Conservation (phyloP, 2,888 invertebrate genomes). For the Dryobota labecula region DNA sequence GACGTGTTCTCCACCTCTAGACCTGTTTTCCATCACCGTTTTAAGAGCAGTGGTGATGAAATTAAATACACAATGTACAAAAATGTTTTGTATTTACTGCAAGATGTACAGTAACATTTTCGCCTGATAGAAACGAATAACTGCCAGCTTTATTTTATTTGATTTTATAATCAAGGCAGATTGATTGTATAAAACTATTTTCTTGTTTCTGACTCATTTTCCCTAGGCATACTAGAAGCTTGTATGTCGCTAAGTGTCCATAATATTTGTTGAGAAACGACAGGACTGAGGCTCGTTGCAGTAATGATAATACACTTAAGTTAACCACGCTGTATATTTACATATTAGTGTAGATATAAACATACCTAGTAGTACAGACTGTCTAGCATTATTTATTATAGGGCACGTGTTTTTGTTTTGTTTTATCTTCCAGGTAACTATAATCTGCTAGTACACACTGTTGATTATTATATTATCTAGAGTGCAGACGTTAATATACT, state of each 20-base stretch:
- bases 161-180: neutral
- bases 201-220: slow-evolving; percentile 26
- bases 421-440: slow-evolving; percentile 33
- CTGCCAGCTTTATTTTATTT: slow-evolving; percentile 1
- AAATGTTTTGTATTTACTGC: too few species aligned
- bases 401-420: slow-evolving; percentile 37
- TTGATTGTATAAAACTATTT: neutral
- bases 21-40: too few species aligned
- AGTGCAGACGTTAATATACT: slow-evolving; percentile 13
- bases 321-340: slow-evolving; percentile 19
- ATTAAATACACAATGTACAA: too few species aligned
- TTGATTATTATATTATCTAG: slow-evolving; percentile 35
- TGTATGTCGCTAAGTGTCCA: slow-evolving; percentile 10
- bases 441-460: slow-evolving; percentile 27
- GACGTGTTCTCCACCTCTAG: too few species aligned
- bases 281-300: neutral
- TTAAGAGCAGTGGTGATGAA: too few species aligned
- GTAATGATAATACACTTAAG: slow-evolving; percentile 22
- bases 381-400: slow-evolving; percentile 8
- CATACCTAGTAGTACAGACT: neutral
- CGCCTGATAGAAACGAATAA: neutral
- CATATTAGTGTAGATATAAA: neutral
- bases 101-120: slow-evolving; percentile 9
- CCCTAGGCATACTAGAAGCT: slow-evolving; percentile 18
- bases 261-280: slow-evolving; percentile 31